These are phyloP conservation scores for Lysiphlebus fabarum DNA, from an alignment of 1,140 invertebrate genomes.

Conservation along the genomic window DNA sequence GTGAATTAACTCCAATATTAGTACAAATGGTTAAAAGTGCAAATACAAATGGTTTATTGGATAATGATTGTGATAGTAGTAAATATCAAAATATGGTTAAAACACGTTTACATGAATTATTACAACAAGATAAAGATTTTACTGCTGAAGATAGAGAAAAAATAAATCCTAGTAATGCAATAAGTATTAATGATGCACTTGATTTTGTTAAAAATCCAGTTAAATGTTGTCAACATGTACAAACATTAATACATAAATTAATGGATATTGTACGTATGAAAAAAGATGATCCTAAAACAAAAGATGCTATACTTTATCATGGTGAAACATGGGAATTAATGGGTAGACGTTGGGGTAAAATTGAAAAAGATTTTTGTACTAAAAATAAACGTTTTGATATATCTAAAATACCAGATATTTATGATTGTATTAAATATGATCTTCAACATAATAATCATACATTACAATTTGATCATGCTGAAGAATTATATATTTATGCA, in stretches of 20 bases:
- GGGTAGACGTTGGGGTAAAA: constrained; percentile 96
- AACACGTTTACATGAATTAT: constrained; percentile 85
- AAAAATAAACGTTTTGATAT: constrained; percentile 94
- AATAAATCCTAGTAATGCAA: constrained; percentile 86
- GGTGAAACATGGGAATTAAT: constrained; percentile 99
- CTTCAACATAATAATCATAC: constrained; percentile 96
- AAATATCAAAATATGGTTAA: constrained; percentile 97
- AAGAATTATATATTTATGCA: constrained; percentile 92
- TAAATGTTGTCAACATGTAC: constrained; percentile 86
- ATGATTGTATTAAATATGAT: constrained; percentile 99
- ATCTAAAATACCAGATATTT: constrained; percentile 99
- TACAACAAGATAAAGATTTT: constrained; percentile 89
- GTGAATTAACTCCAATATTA: constrained; percentile 96
- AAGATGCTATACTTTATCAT: constrained; percentile 91
- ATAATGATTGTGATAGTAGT: constrained; percentile 95
- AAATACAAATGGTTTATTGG: constrained; percentile 95
- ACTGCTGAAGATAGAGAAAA: constrained; percentile 77
- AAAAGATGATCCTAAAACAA: constrained; percentile 83
- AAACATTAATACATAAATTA: constrained; percentile 80
- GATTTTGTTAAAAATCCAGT: constrained; percentile 96
- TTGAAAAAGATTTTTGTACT: constrained; percentile 96
- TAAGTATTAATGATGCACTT: constrained; percentile 83
- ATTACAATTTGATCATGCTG: constrained; percentile 88
- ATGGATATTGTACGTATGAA: constrained; percentile 82
- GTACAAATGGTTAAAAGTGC: constrained; percentile 99